Conservation (phyloP, 1,140 invertebrate genomes). For the Phortica variegata region DNA sequence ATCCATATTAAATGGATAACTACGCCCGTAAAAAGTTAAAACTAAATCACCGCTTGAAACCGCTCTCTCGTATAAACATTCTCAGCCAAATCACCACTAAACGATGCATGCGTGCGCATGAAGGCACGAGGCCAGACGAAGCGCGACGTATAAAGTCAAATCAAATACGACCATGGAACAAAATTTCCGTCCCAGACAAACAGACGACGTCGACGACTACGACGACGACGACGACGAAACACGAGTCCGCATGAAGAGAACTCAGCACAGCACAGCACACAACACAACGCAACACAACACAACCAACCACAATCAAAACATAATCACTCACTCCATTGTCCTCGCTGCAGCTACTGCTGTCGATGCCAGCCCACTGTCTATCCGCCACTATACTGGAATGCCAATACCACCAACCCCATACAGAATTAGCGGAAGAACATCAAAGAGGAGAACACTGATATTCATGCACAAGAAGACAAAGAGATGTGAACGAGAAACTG, state of each 20-base stretch:
- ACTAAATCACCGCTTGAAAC: too few species aligned
- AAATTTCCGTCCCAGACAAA: background rate
- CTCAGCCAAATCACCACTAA: too few species aligned
- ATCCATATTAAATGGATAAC: too few species aligned
- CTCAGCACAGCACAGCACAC: constrained; percentile 39
- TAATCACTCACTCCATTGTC: constrained; percentile 55
- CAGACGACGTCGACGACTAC: constrained; percentile 10
- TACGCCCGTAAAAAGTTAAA: too few species aligned
- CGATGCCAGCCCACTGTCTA: constrained; percentile 39
- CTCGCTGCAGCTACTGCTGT: constrained; percentile 22
- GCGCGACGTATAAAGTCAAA: too few species aligned
- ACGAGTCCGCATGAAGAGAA: too few species aligned
- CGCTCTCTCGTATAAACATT: too few species aligned
- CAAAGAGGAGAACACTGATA: constrained; percentile 50
- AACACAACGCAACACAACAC: constrained; percentile 45
- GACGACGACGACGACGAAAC: constrained; percentile 32
- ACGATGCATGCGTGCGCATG: too few species aligned
- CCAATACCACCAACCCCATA: constrained; percentile 37
- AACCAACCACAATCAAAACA: constrained; percentile 55
- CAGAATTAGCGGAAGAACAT: constrained; percentile 44
- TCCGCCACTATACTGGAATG: constrained; percentile 34
- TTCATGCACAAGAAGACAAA: too few species aligned
- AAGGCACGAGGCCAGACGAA: too few species aligned
- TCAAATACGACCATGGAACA: too few species aligned
- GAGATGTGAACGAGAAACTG: too few species aligned